phyloP scores from a whole-genome alignment of 2,113 vertebrate genomes.

The Rynchops niger region DNA sequence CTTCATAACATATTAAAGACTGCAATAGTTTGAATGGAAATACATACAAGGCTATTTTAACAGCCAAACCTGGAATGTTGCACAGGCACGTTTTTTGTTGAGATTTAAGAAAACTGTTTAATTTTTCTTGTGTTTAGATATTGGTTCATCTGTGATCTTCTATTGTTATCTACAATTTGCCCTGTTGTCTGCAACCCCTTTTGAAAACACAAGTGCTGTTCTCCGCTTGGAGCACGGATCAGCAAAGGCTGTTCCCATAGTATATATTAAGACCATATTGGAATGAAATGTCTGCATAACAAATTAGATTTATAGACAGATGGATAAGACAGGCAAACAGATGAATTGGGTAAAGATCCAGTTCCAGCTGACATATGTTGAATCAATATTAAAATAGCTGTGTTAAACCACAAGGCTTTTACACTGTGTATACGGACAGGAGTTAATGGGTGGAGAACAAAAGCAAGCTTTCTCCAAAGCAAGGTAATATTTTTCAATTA shows the following conservation, averaged over 20 bases:
- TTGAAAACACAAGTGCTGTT: not conserved
- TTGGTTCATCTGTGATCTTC: not conserved
- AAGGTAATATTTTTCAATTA: not conserved
- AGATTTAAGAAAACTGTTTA: not conserved
- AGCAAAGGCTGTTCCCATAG: not conserved
- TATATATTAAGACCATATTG: not conserved
- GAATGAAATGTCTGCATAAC: not conserved
- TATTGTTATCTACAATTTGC: not conserved
- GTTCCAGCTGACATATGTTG: not conserved
- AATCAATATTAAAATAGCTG: constrained; percentile 14
- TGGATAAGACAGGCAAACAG: constrained; percentile 15
- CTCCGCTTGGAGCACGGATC: not conserved
- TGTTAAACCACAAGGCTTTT: constrained; percentile 14
- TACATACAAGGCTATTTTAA: not conserved
- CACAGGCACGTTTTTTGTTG: not conserved
- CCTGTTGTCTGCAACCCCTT: not conserved
- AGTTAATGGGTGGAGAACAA: not conserved
- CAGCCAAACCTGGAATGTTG: not conserved
- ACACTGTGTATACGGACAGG: not conserved
- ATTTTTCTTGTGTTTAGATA: not conserved
- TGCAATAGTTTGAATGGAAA: not conserved
- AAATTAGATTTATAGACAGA: constrained; percentile 4
- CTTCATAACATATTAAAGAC: not conserved
- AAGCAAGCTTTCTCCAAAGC: not conserved
- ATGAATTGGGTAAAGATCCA: not conserved